Base-by-base conservation (phyloP, 2,797 vertebrate genomes). In the Chaetophractus vellerosus region DNA sequence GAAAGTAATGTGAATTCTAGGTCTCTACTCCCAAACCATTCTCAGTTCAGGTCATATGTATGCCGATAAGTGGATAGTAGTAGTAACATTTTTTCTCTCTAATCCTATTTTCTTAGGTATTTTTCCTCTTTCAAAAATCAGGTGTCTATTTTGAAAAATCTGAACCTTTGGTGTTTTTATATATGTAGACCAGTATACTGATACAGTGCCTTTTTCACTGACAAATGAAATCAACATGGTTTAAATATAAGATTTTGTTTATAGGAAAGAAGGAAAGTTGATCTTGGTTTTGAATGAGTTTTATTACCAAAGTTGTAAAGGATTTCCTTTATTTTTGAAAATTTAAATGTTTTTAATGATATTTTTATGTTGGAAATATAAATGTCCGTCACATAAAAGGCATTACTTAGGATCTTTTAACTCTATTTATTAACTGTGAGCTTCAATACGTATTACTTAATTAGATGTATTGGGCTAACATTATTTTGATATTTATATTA, bases 81-180 rank as follows among this genome's bases (percentile, higher is more conserved):
- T 85, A 50, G 38, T 68, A 61, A 91, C 48, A 55, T 78, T 78
- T 16, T 14, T 95, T 0, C 19, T 8, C 21, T 4, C 69, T 28
- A 48, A 68, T 80, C 50, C 33, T 63, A 89, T 79, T 88, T 33
- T 72, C 45, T 66, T 64, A 24, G 38, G 33, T 90, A 33, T 71
- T 93, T 93, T 96, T 97, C 64, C 59, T 74, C 64, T 92, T 96
- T 93, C 74, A 71, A 91, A 96, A 89, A 92, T 82, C 23, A 83
- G n/a, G 93, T 89, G 64, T 69, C 94, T 91, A 26, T 31, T 66
- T 93, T n/a, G 0, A 31, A 72, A 79, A 83, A 57, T 61, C 61
- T 4, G 63, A 84, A 21, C 36, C 68, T 45, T 88, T 64, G 57
- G 52, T 45, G 15, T 64, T 80, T 82, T 94, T 50, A 36, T 79